A percentile compares a stretch with the other conserved stretches of the same genome.
phyloP scores from a whole-genome alignment of 2,113 vertebrate species.

The rabbit (Oryctolagus cuniculus) region mOryCun1.1 NC_091446.1:76859001-76859500 shows the following conservation, averaged over 20 bases:
- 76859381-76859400: not conserved
- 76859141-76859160: not conserved
- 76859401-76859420: not conserved
- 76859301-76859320: not conserved
- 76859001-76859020: fast-evolving
- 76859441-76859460: too few relatives aligned
- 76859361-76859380: not conserved
- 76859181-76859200: not conserved
- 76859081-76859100: not conserved
- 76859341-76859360: not conserved
- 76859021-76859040: not conserved
- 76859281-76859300: not conserved
- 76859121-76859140: not conserved
- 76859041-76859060: too few relatives aligned
- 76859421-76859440: not conserved
- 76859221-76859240: not conserved
- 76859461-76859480: not conserved
- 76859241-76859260: not conserved
- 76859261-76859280: not conserved
- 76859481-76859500: not conserved
- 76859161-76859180: not conserved
- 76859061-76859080: not conserved
- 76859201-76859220: not conserved
- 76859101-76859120: not conserved
- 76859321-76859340: not conserved